Evolutionary conservation across 2,888 invertebrate genomes (phyloP), one percentile per base, ranked within the genome.

Genomic region (Epirrita christyi): DNA sequence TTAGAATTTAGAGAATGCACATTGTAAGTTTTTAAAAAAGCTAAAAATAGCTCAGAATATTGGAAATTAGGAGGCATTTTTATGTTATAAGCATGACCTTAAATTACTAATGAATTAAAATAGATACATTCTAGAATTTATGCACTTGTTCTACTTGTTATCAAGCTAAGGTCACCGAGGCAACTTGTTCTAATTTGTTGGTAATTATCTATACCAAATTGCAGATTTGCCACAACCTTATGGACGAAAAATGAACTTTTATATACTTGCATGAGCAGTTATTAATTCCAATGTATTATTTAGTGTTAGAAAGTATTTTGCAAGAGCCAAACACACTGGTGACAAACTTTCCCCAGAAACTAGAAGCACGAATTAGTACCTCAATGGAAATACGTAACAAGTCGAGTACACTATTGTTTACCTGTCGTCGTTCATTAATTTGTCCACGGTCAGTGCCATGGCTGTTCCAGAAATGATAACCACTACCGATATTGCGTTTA

Each of bases 341-440:
- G 52, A 54, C 45, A 63, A 81, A 87, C 86, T 88, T 89, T 88
- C 86, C 81, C 84, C 76, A 75, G 76, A 68, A 70, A 70, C 53
- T 61, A 60, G 59, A 68, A 71, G 72, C 71, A 73, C 21, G 21
- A 21, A n/a, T 21, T 21, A 21, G 21, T 4, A 21, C 61, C 65
- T 64, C n/a, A n/a, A n/a, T n/a, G n/a, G n/a, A n/a, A n/a, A n/a
- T n/a, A n/a, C n/a, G n/a, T n/a, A n/a, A n/a, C n/a, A 68, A 59
- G 61, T 59, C 28, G 42, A 63, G 66, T 55, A 61, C 59, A 52
- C 54, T 60, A 51, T 59, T 46, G 43, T 38, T 78, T 85, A 91
- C 92, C 92, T 90, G 70, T 91, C 88, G 68, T 88, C 83, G 70
- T 92, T 90, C 53, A 85, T 80, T 64, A 92, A 78, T 76, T 85